Percentiles rank a stretch among this genome's conserved stretches.
These are phyloP conservation scores for Cepaea nemoralis DNA, from an alignment of 1,140 invertebrate species.

Conservation along the genomic window DNA sequence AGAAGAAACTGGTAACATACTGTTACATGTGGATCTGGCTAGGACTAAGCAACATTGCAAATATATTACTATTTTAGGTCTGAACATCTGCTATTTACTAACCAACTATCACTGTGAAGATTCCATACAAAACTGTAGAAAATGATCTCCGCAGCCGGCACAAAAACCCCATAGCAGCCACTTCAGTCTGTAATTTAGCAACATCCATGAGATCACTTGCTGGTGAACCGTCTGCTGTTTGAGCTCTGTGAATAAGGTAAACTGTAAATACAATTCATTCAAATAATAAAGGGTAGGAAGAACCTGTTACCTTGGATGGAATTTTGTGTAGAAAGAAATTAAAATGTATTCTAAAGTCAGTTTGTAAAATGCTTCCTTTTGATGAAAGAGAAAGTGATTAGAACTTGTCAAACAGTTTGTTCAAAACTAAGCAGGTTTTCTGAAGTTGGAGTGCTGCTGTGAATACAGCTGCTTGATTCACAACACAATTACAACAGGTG, in stretches of 20 bases:
- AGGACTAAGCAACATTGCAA: neutral
- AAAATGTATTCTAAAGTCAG: too few relatives aligned
- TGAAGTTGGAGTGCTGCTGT: too few relatives aligned
- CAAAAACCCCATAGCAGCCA: conserved; percentile 45
- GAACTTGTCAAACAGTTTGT: too few relatives aligned
- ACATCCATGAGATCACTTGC: conserved; percentile 22
- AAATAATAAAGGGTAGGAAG: too few relatives aligned
- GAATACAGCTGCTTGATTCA: too few relatives aligned
- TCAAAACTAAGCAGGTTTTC: too few relatives aligned
- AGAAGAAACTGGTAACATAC: neutral
- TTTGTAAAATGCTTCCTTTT: too few relatives aligned
- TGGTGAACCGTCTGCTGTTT: conserved; percentile 28
- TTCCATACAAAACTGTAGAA: conserved; percentile 37
- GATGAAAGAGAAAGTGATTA: too few relatives aligned
- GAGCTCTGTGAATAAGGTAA: conserved; percentile 35
- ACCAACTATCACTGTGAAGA: conserved; percentile 42
- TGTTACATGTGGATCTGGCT: neutral
- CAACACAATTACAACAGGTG: too few relatives aligned
- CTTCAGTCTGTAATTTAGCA: conserved; percentile 40
- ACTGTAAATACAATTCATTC: too few relatives aligned
- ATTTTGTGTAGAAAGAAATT: too few relatives aligned
- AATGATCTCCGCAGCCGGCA: conserved; percentile 51
- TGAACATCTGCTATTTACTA: neutral
- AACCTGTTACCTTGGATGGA: too few relatives aligned
- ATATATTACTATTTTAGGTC: neutral